phyloP scores from a whole-genome alignment of 2,888 invertebrate species.

The Petrolisthes manimaculis region DNA sequence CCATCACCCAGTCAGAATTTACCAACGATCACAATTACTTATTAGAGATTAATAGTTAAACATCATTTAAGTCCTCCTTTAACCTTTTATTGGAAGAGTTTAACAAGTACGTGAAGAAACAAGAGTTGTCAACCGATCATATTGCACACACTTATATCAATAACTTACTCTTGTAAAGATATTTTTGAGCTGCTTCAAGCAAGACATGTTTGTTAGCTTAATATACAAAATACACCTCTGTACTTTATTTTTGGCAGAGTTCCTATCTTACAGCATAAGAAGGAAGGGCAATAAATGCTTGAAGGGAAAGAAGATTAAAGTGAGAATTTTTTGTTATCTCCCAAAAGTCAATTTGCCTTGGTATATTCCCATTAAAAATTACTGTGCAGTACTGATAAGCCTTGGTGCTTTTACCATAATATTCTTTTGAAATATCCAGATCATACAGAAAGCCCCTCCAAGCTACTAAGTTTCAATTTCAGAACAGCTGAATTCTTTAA shows the following conservation, averaged over 20 bases:
- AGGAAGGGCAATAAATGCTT: not conserved
- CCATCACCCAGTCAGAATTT: no score
- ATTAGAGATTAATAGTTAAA: not conserved
- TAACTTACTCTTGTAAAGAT: not conserved
- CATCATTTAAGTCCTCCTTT: not conserved
- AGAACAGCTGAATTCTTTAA: no score
- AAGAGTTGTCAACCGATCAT: constrained; percentile 9
- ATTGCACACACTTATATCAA: not conserved
- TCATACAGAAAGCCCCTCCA: no score
- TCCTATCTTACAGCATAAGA: not conserved
- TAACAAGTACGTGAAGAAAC: constrained; percentile 12
- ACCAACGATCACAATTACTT: no score
- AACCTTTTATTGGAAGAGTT: constrained; percentile 18
- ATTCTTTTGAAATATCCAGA: no score
- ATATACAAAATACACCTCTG: constrained; percentile 1
- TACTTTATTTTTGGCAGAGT: not conserved
- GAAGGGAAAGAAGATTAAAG: not conserved
- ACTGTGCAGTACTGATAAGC: no score
- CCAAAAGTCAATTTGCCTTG: no score
- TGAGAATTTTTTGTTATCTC: no score
- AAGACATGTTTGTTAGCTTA: not conserved
- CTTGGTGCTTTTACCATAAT: no score
- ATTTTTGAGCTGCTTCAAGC: constrained; percentile 7
- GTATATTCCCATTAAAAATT: no score
- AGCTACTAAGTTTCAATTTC: no score